phyloP scores from a whole-genome alignment of 2,797 vertebrate species.

The Nyctalus aviator region DNA sequence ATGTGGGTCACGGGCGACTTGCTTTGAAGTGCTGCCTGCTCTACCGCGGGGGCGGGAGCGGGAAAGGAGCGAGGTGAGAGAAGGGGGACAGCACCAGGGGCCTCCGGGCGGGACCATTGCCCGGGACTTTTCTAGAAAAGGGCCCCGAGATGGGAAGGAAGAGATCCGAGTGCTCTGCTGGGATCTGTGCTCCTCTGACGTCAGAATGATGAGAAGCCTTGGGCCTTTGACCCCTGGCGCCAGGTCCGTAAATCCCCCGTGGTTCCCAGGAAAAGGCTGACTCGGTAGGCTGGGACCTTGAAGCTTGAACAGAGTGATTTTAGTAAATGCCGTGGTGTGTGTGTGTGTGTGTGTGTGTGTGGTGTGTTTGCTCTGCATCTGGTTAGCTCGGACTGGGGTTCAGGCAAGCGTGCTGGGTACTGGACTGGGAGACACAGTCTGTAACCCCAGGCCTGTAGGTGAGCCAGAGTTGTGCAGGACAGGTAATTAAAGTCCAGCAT shows the following conservation, averaged over 20 bases:
- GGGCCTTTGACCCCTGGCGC: slow-evolving; percentile 11
- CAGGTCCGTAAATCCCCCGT: neutral
- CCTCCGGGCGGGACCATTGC: accelerated
- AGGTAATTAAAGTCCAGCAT: neutral
- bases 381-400: neutral
- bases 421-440: neutral
- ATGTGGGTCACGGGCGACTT: neutral
- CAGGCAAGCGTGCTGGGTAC: neutral
- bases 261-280: neutral
- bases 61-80: neutral
- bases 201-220: neutral
- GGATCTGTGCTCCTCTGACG: neutral
- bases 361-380: too few relatives aligned
- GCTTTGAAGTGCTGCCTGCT: neutral
- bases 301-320: neutral
- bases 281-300: neutral
- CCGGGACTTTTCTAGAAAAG: neutral
- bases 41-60: neutral
- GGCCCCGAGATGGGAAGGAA: neutral
- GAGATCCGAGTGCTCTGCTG: neutral
- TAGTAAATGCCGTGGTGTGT: neutral
- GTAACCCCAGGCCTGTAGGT: neutral
- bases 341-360: neutral
- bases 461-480: neutral
- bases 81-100: neutral